Base-by-base conservation (phyloP, 2,797 vertebrate genomes). In the Ctenopoma multispine region DNA sequence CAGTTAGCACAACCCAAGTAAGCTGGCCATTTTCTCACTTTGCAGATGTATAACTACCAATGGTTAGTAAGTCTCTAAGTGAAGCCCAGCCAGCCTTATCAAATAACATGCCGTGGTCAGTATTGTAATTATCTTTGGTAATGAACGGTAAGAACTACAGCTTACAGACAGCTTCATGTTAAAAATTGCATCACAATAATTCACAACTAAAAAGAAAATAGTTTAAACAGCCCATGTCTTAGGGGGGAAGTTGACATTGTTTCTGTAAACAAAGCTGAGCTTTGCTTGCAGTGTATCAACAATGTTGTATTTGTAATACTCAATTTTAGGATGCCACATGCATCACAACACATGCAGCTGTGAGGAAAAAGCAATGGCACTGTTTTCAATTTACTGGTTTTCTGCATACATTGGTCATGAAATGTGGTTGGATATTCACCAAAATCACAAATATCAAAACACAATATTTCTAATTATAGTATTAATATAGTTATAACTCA, bases 41-140 rank as follows among this genome's bases (percentile, higher is more conserved):
- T 53, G 20, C 36, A 27, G 20, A 27, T 70, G 11, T 36, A 18
- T 55, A 3, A 36, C 47, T 27, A 43, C 9, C 29, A 14, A 49
- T 21, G 36, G 41, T 51, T 46, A 34, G 51, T 27, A 17, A 29
- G 29, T 43, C 24, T 24, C 24, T 24, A 4, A 24, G 24, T 4
- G 24, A 24, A 24, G 24, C 24, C 23, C 8, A 54, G 38, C 20
- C 29, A 21, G 21, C n/a, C 49, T 18, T 44, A 50, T 38, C 31
- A 61, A 50, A 73, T 55, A 17, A 54, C 62, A 59, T 31, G 34
- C 20, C 49, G 5, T 36, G 5, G 5, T 50, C 20, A 69, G 21
- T 43, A 53, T 24, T 24, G 24, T 24, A 24, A 48, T 57, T 53
- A 34, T 62, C 46, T 5, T 49, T 17, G 47, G 13, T 49, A 53